Base-by-base conservation (phyloP, 2,113 vertebrate genomes). In the Amazona vittata region DNA sequence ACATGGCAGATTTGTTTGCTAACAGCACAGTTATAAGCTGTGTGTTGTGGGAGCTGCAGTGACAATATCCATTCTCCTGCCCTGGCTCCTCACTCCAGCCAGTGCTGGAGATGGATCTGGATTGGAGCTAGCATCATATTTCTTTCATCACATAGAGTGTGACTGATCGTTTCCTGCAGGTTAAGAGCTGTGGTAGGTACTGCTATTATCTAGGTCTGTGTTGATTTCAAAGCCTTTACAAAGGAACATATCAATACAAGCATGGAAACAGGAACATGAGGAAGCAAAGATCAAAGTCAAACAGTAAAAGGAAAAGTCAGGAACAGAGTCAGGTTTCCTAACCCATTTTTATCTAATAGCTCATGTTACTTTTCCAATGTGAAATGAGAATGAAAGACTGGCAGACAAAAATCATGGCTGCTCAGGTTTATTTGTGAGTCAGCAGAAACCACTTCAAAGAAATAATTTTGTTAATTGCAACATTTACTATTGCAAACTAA, bases 401-500 rank as follows among this genome's bases (percentile, higher is more conserved):
- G 24, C 12, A 86, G 53, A 28, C n/a, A 85, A 84, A 94, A 88
- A 33, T 16, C 10, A 63, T 29, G 50, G 46, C 11, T 80, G 24
- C 53, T 92, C 21, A 62, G 55, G 21, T 71, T 74, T 78, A 59
- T 26, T 50, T 62, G 26, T 47, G 39, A 92, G 29, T 85, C 39
- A 71, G 55, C 33, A 84, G 46, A 44, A 85, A 69, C 15, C 6
- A 3, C 5, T 65, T 91, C 65, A 89, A 96, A 86, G 35, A 93
- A 75, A 87, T 76, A 8, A 57, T 73, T 65, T 17, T 76, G 44
- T 77, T 68, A 74, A 77, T 37, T 85, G 62, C 43, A 89, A 68
- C 37, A n/a, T 65, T 71, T 87, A 86, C 33, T 63, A 75, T 21
- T 90, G 57, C 60, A 90, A 62, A 64, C 46, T 84, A 94, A 87